Evolutionary conservation across 2,888 invertebrate species (phyloP).

Genomic region (Aspidiotus destructor): DNA sequence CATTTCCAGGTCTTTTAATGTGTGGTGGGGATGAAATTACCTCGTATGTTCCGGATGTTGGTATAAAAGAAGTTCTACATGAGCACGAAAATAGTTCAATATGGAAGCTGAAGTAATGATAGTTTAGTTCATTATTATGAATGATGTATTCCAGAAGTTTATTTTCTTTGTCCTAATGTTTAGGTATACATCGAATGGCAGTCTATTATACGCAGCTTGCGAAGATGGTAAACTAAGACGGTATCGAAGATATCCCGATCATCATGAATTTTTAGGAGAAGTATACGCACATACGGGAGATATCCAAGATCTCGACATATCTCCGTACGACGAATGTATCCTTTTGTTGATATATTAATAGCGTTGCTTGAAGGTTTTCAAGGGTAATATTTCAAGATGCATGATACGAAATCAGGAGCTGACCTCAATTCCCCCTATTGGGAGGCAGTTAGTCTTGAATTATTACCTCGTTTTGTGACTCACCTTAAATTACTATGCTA

Average conservation of each 20-base stretch:
- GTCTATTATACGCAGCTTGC: constrained; percentile 44
- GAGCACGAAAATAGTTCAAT: constrained; percentile 43
- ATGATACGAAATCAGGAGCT: too few relatives aligned
- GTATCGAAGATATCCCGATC: constrained; percentile 45
- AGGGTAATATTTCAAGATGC: too few relatives aligned
- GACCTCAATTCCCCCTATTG: too few relatives aligned
- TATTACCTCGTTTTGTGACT: too few relatives aligned
- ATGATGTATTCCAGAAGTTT: neutral
- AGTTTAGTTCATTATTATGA: neutral
- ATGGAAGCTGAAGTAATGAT: constrained; percentile 40
- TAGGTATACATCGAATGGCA: constrained; percentile 45
- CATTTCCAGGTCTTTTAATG: constrained; percentile 43
- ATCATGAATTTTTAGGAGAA: constrained; percentile 45
- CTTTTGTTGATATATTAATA: constrained; percentile 38
- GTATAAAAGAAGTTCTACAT: constrained; percentile 43
- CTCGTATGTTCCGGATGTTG: constrained; percentile 44
- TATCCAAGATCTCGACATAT: constrained; percentile 46
- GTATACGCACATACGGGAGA: constrained; percentile 45
- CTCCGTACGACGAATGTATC: constrained; percentile 48
- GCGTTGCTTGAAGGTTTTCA: neutral
- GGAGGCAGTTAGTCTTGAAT: too few relatives aligned
- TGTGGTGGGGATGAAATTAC: constrained; percentile 44
- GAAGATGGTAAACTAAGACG: constrained; percentile 44
- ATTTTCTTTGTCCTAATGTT: neutral
- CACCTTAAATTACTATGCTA: too few relatives aligned